Percentiles rank a stretch among this genome's conserved stretches.
These are phyloP conservation scores for Psittacara wagleri DNA, from an alignment of 2,113 vertebrate genomes.

Conservation along the genomic window DNA sequence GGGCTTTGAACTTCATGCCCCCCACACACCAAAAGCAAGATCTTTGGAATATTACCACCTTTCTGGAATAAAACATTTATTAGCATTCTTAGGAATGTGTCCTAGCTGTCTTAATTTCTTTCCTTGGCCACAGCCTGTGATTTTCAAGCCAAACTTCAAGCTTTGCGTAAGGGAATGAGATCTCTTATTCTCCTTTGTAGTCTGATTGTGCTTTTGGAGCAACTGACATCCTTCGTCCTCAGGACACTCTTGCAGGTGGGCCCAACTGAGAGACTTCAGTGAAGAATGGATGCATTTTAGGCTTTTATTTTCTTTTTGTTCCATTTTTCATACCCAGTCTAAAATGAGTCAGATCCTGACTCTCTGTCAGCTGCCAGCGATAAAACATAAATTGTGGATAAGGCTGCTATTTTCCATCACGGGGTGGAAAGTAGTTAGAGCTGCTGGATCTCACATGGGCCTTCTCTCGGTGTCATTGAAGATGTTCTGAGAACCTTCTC, in stretches of 20 bases:
- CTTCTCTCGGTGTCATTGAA: background rate
- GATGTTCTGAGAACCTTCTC: background rate
- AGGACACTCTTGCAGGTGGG: background rate
- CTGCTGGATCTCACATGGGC: background rate
- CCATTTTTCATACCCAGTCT: background rate
- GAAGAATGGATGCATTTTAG: background rate
- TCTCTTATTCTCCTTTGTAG: background rate
- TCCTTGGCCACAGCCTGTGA: background rate
- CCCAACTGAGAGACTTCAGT: background rate
- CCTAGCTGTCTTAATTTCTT: background rate
- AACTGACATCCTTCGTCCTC: background rate
- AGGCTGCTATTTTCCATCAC: slow-evolving; percentile 16
- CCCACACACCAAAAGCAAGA: background rate
- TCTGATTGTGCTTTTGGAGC: background rate
- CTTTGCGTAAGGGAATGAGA: background rate
- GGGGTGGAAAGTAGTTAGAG: background rate
- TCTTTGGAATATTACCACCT: background rate
- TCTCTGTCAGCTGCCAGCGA: slow-evolving; percentile 13
- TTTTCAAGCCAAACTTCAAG: background rate
- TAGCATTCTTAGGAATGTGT: background rate
- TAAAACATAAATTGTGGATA: background rate
- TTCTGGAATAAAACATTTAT: background rate
- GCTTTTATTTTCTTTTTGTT: background rate
- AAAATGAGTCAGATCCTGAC: slow-evolving; percentile 28
- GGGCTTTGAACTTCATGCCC: background rate